Evolutionary conservation across 2,797 vertebrate genomes (phyloP).

Genomic region (Poliocrania exsul): DNA sequence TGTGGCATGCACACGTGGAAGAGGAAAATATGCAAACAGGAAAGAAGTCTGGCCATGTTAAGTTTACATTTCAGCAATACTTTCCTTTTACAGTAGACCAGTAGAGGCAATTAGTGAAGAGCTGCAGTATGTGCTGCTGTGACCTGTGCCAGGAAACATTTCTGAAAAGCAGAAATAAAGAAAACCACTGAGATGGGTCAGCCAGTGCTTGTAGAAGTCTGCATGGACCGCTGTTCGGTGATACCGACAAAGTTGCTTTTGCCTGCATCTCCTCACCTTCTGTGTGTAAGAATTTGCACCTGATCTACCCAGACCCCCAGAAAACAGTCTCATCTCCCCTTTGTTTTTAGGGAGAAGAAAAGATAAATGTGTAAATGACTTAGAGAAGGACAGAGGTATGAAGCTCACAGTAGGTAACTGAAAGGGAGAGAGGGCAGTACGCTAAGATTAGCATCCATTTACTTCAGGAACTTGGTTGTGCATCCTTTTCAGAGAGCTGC

Average conservation of each 20-base stretch:
- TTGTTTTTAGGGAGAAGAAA: neutral
- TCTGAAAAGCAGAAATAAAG: neutral
- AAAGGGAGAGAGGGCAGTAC: neutral
- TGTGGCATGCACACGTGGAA: neutral
- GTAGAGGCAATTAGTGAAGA: accelerated
- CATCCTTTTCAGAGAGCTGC: neutral
- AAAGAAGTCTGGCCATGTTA: neutral
- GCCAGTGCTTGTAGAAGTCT: neutral
- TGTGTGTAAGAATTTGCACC: neutral
- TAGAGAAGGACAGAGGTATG: neutral
- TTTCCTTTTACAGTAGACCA: neutral
- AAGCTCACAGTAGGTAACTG: neutral
- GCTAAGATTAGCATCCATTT: neutral
- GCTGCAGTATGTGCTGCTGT: neutral
- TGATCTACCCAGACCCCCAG: neutral
- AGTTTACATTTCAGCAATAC: neutral
- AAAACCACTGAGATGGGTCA: neutral
- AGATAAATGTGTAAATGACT: neutral
- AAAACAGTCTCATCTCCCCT: neutral
- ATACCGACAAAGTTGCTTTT: neutral
- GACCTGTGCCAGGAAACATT: neutral
- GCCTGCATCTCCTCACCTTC: neutral
- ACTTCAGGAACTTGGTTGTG: neutral
- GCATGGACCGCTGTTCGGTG: accelerated
- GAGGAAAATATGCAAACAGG: neutral